These are phyloP conservation scores for Cartodere bifasciata DNA, from an alignment of 2,888 invertebrate genomes.

Conservation along the genomic window DNA sequence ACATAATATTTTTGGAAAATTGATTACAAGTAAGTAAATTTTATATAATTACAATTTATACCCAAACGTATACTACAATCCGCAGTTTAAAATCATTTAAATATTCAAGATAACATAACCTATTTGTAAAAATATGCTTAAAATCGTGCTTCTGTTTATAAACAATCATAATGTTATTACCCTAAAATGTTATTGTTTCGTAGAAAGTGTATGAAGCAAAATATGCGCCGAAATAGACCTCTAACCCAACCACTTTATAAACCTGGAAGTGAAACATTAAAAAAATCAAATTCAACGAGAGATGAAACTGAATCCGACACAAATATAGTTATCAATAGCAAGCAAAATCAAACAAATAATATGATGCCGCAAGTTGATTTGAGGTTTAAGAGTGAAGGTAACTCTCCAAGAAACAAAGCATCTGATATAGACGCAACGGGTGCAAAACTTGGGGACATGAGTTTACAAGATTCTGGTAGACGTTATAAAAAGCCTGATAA, in stretches of 20 bases:
- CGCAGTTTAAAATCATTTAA: too few species aligned
- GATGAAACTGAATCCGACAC: slow-evolving; percentile 43
- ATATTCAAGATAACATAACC: too few species aligned
- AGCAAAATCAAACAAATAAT: slow-evolving; percentile 18
- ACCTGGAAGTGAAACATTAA: slow-evolving; percentile 64
- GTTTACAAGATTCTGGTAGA: slow-evolving; percentile 19
- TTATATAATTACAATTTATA: too few species aligned
- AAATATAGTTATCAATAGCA: slow-evolving; percentile 22
- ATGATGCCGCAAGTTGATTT: slow-evolving; percentile 15
- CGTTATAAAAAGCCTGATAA: slow-evolving; percentile 43
- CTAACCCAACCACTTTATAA: slow-evolving; percentile 59
- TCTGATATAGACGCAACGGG: slow-evolving; percentile 20
- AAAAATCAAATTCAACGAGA: slow-evolving; percentile 49
- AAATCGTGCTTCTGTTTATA: too few species aligned
- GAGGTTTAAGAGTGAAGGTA: slow-evolving; percentile 21
- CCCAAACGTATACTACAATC: too few species aligned
- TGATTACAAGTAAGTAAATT: too few species aligned
- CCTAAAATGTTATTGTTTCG: too few species aligned
- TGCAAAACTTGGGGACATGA: slow-evolving; percentile 20
- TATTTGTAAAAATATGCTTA: too few species aligned
- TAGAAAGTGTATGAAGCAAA: too few species aligned
- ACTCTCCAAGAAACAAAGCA: slow-evolving; percentile 23
- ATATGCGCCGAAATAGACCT: slow-evolving; percentile 48
- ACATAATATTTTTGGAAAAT: too few species aligned
- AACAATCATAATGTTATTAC: too few species aligned